These are phyloP conservation scores for Thamnophis elegans DNA, from an alignment of 2,797 vertebrate species.

Conservation along the genomic window DNA sequence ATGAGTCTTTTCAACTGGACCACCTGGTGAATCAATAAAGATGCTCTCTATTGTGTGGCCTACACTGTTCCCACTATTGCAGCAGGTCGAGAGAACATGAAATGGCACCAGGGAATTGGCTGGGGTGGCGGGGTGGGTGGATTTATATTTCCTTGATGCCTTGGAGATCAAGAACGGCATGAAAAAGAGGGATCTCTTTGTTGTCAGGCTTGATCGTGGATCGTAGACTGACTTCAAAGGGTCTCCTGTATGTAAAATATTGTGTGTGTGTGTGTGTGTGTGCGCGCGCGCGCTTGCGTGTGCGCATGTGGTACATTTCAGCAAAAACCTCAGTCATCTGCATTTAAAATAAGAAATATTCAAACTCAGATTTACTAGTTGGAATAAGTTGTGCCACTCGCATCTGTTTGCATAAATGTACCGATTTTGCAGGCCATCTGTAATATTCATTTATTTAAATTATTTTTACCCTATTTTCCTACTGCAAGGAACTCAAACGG, in stretches of 20 bases:
- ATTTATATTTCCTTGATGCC: constrained; percentile 36
- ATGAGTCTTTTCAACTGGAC: background rate
- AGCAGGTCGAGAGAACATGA: constrained; percentile 20
- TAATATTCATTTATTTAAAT: background rate
- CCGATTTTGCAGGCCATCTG: background rate
- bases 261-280: accelerated
- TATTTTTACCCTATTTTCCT: background rate
- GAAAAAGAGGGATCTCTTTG: constrained; percentile 54
- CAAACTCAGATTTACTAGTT: background rate
- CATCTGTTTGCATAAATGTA: background rate
- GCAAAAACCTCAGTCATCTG: background rate
- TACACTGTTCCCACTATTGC: background rate
- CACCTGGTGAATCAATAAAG: background rate
- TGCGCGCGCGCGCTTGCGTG: too few species aligned
- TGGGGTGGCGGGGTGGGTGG: background rate
- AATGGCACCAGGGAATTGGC: constrained; percentile 24
- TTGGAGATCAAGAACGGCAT: constrained; percentile 50
- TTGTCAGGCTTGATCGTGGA: constrained; percentile 29
- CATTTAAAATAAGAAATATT: accelerated
- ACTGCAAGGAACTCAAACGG: background rate
- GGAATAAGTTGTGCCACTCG: background rate
- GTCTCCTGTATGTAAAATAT: background rate
- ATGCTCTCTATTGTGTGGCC: background rate
- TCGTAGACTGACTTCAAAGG: constrained; percentile 14
- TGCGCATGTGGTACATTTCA: background rate